Evolutionary conservation across 2,888 invertebrate species (phyloP).

Genomic region (Neoscelio sp.): DNA sequence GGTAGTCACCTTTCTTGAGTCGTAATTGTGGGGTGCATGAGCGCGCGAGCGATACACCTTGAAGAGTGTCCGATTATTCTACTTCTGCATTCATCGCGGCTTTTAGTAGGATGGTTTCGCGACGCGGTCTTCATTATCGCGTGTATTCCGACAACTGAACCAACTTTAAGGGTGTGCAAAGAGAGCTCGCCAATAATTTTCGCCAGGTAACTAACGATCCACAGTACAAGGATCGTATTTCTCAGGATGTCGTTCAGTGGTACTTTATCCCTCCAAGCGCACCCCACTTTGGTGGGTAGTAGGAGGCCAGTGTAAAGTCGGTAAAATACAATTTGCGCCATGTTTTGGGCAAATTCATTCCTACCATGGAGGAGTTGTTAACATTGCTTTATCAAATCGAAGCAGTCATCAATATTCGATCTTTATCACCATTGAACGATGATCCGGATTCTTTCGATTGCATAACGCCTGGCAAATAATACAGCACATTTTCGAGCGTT

Average conservation of each 20-base stretch:
- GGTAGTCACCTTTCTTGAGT: too few relatives aligned
- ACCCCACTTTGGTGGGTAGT: constrained; percentile 9
- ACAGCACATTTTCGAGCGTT: constrained; percentile 54
- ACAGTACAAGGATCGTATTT: background rate
- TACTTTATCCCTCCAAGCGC: constrained; percentile 28
- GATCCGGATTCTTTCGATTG: constrained; percentile 52
- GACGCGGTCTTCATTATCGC: background rate
- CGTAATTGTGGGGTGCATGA: too few relatives aligned
- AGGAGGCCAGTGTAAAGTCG: too few relatives aligned
- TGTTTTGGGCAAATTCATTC: background rate
- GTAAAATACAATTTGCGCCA: constrained; percentile 11
- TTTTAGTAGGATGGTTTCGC: background rate
- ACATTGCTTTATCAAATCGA: constrained; percentile 42
- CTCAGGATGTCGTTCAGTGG: constrained; percentile 11
- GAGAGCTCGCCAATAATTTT: constrained; percentile 33
- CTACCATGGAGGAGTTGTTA: background rate
- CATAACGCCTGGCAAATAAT: constrained; percentile 69
- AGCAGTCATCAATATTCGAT: constrained; percentile 56
- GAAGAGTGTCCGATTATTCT: background rate
- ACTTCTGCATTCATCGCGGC: background rate
- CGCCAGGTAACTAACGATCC: background rate
- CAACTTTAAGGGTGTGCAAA: constrained; percentile 31
- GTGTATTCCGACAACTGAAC: constrained; percentile 47
- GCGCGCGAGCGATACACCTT: too few relatives aligned
- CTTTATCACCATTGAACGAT: constrained; percentile 22